Evolutionary conservation across 2,888 invertebrate genomes (phyloP).

Genomic region (Andricus curvator): DNA sequence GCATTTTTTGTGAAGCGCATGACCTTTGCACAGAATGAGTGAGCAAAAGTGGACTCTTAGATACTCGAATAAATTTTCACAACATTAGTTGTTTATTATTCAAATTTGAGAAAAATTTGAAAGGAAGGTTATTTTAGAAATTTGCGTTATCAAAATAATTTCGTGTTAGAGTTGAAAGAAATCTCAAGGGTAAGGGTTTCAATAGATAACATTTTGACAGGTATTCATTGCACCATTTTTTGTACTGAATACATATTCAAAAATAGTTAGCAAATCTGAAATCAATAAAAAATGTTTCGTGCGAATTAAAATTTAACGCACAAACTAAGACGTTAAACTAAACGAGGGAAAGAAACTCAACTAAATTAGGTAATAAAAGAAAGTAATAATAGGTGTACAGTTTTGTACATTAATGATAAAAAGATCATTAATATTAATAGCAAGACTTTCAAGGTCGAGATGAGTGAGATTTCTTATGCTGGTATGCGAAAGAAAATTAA

Average conservation of each 20-base stretch:
- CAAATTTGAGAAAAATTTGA: not conserved
- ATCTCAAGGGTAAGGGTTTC: not conserved
- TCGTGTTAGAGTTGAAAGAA: not conserved
- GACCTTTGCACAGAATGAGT: conserved; percentile 1
- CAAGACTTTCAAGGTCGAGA: conserved; percentile 3
- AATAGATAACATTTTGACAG: not conserved
- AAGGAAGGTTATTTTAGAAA: not conserved
- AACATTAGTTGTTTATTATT: not conserved
- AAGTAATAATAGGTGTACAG: not conserved
- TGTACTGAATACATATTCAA: not conserved
- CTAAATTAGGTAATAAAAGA: not conserved
- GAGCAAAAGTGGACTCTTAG: not conserved
- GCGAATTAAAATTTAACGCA: not conserved
- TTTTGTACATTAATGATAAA: not conserved
- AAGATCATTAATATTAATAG: not conserved
- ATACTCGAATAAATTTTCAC: not conserved
- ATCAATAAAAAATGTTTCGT: not conserved
- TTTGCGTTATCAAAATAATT: not conserved
- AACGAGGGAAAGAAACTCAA: not conserved
- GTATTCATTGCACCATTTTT: not conserved
- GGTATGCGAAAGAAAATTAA: not conserved
- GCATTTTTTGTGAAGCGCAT: not conserved
- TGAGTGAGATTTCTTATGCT: not conserved
- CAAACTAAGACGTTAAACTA: accelerated
- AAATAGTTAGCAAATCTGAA: not conserved